Conservation (phyloP, 2,113 vertebrate genomes). For the Anser cygnoides region DNA sequence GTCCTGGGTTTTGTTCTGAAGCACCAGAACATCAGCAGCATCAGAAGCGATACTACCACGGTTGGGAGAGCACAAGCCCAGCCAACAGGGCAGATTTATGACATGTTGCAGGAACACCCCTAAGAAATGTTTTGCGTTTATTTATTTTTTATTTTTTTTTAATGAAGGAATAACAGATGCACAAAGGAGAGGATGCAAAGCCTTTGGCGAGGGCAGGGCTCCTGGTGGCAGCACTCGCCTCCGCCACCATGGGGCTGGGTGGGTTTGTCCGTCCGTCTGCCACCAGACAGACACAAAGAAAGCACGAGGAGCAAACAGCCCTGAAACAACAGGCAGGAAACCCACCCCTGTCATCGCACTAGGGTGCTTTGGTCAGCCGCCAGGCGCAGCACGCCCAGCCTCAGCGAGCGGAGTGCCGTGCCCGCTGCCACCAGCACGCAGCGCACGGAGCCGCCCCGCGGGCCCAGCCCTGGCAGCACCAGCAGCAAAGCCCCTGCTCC, state of each 20-base stretch:
- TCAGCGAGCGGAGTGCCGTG: too few species aligned
- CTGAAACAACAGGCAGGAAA: background rate
- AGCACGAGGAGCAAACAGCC: background rate
- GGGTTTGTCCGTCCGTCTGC: background rate
- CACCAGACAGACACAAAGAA: background rate
- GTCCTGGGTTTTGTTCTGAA: background rate
- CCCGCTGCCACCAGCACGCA: accelerated
- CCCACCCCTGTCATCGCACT: background rate
- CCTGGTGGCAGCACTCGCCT: accelerated
- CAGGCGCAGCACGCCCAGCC: background rate
- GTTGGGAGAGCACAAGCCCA: background rate
- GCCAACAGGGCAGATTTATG: background rate
- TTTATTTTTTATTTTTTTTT: background rate
- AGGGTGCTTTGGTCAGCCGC: too few species aligned
- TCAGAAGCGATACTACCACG: background rate
- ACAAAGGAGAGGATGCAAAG: background rate
- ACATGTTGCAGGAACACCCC: background rate
- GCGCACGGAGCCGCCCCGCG: accelerated
- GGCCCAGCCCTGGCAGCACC: too few species aligned
- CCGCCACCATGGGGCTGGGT: accelerated
- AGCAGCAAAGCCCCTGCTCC: background rate
- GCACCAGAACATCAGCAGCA: background rate
- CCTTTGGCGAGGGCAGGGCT: background rate
- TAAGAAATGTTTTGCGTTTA: background rate
- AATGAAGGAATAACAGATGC: background rate